Evolutionary conservation across 2,797 vertebrate species (phyloP).

Genomic region (Ceryle rudis): DNA sequence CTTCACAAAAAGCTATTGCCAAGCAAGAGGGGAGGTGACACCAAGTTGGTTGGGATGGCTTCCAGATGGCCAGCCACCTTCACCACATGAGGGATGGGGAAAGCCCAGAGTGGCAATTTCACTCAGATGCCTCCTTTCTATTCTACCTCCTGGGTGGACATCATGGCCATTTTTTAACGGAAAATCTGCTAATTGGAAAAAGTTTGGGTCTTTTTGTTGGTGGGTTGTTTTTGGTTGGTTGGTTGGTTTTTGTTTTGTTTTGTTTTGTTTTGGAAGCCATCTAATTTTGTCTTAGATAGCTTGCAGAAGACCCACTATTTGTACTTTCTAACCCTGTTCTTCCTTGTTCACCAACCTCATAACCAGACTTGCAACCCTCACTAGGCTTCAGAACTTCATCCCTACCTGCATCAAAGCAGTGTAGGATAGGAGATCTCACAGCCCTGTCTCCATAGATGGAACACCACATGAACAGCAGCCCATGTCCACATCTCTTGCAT

Average conservation of each 20-base stretch:
- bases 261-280: background rate
- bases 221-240: background rate
- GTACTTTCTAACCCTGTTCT: background rate
- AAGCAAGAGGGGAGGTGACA: background rate
- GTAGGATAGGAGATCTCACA: background rate
- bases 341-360: background rate
- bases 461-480: accelerated
- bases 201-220: accelerated
- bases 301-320: background rate
- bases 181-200: background rate
- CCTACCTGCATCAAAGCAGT: background rate
- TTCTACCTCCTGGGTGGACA: accelerated
- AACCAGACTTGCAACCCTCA: background rate
- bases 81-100: accelerated
- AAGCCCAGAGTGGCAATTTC: background rate
- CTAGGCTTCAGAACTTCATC: background rate
- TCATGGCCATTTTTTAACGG: background rate
- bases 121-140: background rate
- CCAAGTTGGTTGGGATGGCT: background rate
- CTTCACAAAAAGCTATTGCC: background rate
- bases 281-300: background rate
- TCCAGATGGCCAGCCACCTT: background rate
- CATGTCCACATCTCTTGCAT: background rate
- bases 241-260: background rate
- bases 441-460: background rate